Evolutionary conservation across 2,888 invertebrate genomes (phyloP).

Genomic region (Auanema sp.): DNA sequence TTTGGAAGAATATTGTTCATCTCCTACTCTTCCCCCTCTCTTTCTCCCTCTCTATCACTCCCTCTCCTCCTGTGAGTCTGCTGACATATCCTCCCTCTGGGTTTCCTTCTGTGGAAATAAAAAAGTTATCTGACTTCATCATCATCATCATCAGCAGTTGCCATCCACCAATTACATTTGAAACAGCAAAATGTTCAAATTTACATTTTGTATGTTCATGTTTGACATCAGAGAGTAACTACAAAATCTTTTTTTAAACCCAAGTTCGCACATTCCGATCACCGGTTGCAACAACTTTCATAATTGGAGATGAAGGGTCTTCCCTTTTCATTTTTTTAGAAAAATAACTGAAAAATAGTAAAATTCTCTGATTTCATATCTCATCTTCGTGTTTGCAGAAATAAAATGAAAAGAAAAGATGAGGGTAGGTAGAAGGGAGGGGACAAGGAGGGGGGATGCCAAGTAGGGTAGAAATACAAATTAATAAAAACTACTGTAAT

Average conservation of each 20-base stretch:
- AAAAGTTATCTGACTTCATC: too few relatives aligned
- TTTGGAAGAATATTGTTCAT: slow-evolving; percentile 7
- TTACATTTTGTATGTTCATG: not conserved
- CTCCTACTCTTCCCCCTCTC: slow-evolving; percentile 6
- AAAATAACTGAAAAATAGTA: slow-evolving; percentile 3
- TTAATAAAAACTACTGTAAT: too few relatives aligned
- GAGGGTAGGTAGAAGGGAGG: too few relatives aligned
- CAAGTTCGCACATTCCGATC: not conserved
- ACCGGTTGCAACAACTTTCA: not conserved
- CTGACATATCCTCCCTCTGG: slow-evolving; percentile 7
- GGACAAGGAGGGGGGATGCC: too few relatives aligned
- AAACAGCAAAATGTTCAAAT: not conserved
- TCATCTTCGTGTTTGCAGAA: not conserved
- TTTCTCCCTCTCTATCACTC: slow-evolving; percentile 9
- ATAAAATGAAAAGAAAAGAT: not conserved
- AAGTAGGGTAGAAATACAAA: too few relatives aligned
- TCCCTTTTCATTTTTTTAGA: not conserved
- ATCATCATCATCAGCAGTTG: too few relatives aligned
- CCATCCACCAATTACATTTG: slow-evolving; percentile 1
- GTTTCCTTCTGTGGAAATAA: not conserved
- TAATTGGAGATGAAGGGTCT: not conserved
- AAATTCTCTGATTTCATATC: slow-evolving; percentile 2
- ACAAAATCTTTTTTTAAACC: too few relatives aligned
- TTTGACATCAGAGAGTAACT: too few relatives aligned
- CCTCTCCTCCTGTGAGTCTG: slow-evolving; percentile 10